Evolutionary conservation across 2,113 vertebrate genomes (phyloP), one percentile per base, ranked within the genome.

Genomic region (Actenoides hombroni): DNA sequence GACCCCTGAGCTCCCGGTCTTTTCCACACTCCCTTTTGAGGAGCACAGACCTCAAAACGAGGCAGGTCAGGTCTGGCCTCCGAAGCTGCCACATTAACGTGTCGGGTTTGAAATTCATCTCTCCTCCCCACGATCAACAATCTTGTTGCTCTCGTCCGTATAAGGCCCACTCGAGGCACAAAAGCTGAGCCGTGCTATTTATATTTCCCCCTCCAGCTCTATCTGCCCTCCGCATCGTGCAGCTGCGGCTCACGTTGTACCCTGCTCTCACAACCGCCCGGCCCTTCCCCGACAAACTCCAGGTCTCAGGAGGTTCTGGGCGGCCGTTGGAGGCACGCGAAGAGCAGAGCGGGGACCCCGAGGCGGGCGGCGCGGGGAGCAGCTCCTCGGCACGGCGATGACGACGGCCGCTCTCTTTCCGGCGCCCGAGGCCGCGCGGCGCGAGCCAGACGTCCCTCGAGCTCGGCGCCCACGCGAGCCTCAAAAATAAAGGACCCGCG

Each of bases 121-220:
- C 89, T 86, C 48, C 84, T 67, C 59, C 84, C 81, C 73, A 65
- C 1, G 10, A 37, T 28, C 3, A 0, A n/a, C 67, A 37, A 2
- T 28, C 70, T 53, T 6, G 1, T 39, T 37, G 83, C 73, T 88
- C 71, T 64, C 46, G 0, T 57, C 96, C 90, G 13, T 97, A 95
- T 81, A 96, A 94, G 96, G 95, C 92, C 73, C 85, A 85, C 63
- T 15, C 17, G 17, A 16, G 80, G 95, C 95, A 88, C 95, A 92
- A 94, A 91, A 92, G 73, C 57, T 49, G 79, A 82, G 74, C 92
- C 33, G 86, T 31, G 92, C 90, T 97, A 94, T 97, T 97, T 96
- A 86, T 95, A 95, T 20, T 70, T 49, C 88, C 51, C 28, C 5
- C 1, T 16, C 73, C 83, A 56, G 76, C 80, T 56, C 83, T 67